Evolutionary conservation across 2,888 invertebrate genomes (phyloP).

Genomic region (Chorisops tibialis): DNA sequence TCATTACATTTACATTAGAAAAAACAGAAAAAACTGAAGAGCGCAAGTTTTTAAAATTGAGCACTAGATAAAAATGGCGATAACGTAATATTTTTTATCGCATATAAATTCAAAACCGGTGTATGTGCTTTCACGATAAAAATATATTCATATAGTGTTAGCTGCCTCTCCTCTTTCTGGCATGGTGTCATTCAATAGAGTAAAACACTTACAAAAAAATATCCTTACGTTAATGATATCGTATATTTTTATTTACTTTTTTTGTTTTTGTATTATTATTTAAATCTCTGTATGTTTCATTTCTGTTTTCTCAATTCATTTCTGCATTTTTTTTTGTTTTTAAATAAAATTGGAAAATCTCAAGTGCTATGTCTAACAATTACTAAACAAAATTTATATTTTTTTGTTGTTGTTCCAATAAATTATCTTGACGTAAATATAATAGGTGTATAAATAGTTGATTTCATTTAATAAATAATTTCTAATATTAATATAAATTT

Average conservation of each 20-base stretch:
- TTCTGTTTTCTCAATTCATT: background rate
- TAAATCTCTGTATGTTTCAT: background rate
- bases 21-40: background rate
- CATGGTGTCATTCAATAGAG: too few species aligned
- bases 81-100: background rate
- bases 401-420: too few species aligned
- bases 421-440: too few species aligned
- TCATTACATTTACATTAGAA: background rate
- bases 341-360: background rate
- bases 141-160: background rate
- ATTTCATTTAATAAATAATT: background rate
- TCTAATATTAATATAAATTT: background rate
- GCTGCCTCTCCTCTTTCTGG: too few species aligned
- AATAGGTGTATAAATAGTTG: too few species aligned
- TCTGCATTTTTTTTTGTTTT: background rate
- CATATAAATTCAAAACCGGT: background rate
- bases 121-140: background rate
- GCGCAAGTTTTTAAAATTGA: background rate
- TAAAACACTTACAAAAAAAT: too few species aligned
- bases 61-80: background rate
- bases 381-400: background rate
- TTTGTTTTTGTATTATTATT: too few species aligned
- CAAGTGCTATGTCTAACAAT: slow-evolving; percentile 5
- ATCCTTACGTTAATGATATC: too few species aligned
- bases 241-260: too few species aligned